Percentiles rank a stretch among this genome's conserved stretches.
These are phyloP conservation scores for Agapostemon virescens DNA, from an alignment of 2,888 invertebrate genomes.

Conservation along the genomic window DNA sequence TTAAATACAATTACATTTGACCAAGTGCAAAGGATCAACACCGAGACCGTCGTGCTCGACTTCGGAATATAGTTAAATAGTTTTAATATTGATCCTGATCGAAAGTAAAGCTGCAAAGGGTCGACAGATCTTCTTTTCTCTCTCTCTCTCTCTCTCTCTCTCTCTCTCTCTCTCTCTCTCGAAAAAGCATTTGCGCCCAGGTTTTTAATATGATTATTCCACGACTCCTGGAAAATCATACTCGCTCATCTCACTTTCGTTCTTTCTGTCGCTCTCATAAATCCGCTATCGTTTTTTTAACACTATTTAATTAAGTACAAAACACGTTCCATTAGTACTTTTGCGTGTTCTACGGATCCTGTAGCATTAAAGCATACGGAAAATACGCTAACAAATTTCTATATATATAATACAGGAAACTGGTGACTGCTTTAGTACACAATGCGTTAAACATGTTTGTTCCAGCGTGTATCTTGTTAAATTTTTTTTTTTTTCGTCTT, in stretches of 20 bases:
- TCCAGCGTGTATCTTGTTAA: slow-evolving; percentile 28
- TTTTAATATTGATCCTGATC: slow-evolving; percentile 17
- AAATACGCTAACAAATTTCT: slow-evolving; percentile 62
- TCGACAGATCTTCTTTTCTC: slow-evolving; percentile 20
- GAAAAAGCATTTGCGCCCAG: slow-evolving; percentile 18
- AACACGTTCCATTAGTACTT: slow-evolving; percentile 71
- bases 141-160: no score
- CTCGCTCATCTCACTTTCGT: neutral
- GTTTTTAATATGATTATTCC: slow-evolving; percentile 11
- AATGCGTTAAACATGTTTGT: slow-evolving; percentile 30
- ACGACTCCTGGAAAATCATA: slow-evolving; percentile 17
- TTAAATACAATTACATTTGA: neutral
- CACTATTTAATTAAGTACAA: slow-evolving; percentile 79
- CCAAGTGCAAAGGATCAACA: slow-evolving; percentile 1
- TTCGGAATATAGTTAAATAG: neutral
- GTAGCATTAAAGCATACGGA: slow-evolving; percentile 71
- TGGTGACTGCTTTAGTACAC: slow-evolving; percentile 41
- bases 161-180: no score
- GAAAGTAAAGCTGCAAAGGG: slow-evolving; percentile 26
- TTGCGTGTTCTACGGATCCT: slow-evolving; percentile 69
- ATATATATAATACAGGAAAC: slow-evolving; percentile 65
- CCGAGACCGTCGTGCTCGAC: neutral
- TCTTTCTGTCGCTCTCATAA: slow-evolving; percentile 31
- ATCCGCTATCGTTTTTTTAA: slow-evolving; percentile 63
- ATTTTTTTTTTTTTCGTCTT: no score